Evolutionary conservation across 2,888 invertebrate genomes (phyloP), one percentile per base, ranked within the genome.

Genomic region (Cremastinae sp.): DNA sequence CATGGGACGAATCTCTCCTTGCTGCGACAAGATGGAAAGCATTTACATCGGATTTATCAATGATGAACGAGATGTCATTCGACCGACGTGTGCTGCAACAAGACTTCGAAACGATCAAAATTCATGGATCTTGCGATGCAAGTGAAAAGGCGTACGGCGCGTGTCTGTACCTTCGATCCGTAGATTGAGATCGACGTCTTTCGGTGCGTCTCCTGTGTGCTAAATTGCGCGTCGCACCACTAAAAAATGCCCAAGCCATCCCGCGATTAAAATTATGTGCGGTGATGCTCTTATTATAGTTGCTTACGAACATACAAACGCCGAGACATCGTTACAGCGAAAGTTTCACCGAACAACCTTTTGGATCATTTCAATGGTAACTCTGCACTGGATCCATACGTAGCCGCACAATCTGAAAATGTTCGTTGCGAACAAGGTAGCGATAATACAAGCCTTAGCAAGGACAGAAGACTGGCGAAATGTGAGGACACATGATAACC

Each of bases 1-100:
- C 51, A n/a, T 64, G 64, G 75, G 72, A 66, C n/a, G 71, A 71
- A 9, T 43, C 53, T 16, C 10, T 71, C 1, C 62, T 55, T 0
- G n/a, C 10, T 7, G 28, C 37, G 10, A 28, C 62, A 4, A 37
- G 35, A 10, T 71, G 62, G 71, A 5, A n/a, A 0, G 16, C 3
- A 1, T 71, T 47, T 10, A 9, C 37, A 7, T 45, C 41, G 2
- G 43, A 55, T 9, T n/a, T 71, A 22, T 9, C 53, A 41, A 8
- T 14, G 1, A 2, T 53, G 0, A 53, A 62, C 8, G 12, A 61
- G 0, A 39, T 71, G 7, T 9, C 18, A 10, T 53, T 71, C 14
- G 35, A 12, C 20, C 71, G 62, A 18, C 12, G 9, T 1, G 16
- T 62, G 0, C 5, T 71, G 7, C 47, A 16, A 10, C 9, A 28